Base-by-base conservation (phyloP, 2,797 vertebrate genomes). In the Synaphobranchus kaupii region DNA sequence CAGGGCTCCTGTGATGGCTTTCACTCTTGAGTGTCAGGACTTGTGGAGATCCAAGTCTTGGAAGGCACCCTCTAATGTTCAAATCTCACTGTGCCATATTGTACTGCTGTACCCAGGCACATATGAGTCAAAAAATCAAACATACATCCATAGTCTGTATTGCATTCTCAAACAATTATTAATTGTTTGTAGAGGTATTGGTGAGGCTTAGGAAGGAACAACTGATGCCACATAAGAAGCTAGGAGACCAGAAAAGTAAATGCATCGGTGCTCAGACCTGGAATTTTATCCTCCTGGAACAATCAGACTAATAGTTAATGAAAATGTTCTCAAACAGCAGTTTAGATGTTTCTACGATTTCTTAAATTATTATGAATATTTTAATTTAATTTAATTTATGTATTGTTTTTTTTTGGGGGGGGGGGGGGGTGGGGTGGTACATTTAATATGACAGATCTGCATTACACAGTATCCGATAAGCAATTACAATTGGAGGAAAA, bases 1-100 rank as follows among this genome's bases (percentile, higher is more conserved):
- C 84, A 87, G 92, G 71, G 86, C 87, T 84, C 56, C 66, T 58
- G 85, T 90, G 86, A 84, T 71, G 86, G 80, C 76, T 83, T 71
- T 58, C 48, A 86, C 86, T 86, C 86, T 84, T 60, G 83, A 50
- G 85, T 83, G 84, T 83, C 47, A 81, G 81, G 80, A 86, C 34
- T 84, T 34, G 44, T 71, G 52, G 78, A 73, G 82, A 86, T 83
- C 39, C 58, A 39, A 71, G 60, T 28, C 58, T 39, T 48, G 83
- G 87, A 88, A 47, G 73, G 4, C 0, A 83, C n/a, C 7, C 84
- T 82, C 83, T 63, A 60, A 34, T 84, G 83, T 87, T 88, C 85
- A 28, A 54, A 48, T 85, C 48, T 58, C 83, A 68, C 48, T 12
- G 66, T 85, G 48, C 28, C 60, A 66, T 71, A 58, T 47, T 76